These are phyloP conservation scores for Neostethus bicornis DNA, from an alignment of 2,797 vertebrate genomes.

Conservation along the genomic window DNA sequence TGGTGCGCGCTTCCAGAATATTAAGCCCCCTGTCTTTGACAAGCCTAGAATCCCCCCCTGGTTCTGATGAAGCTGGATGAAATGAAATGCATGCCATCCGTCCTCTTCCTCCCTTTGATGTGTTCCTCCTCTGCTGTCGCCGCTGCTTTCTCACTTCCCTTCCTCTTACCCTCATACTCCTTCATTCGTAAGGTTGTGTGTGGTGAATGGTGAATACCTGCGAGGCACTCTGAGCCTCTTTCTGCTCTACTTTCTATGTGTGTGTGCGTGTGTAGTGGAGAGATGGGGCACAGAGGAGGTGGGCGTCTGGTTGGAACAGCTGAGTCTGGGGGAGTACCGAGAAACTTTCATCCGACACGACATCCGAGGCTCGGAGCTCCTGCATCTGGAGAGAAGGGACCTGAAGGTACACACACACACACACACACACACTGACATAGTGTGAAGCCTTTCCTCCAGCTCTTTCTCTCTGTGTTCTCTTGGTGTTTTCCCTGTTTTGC, in stretches of 20 bases:
- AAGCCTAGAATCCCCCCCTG: conserved; percentile 61
- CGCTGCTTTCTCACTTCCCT: conserved; percentile 72
- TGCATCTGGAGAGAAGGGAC: conserved; percentile 99
- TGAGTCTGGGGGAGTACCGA: conserved; percentile 99
- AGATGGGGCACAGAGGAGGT: conserved; percentile 99
- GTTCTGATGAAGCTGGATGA: conserved; percentile 41
- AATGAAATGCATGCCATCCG: conserved; percentile 78
- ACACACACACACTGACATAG: conserved; percentile 56
- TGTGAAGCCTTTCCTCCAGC: conserved; percentile 36
- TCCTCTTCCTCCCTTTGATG: conserved; percentile 67
- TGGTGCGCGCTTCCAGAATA: too few relatives aligned
- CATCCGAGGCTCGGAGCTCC: conserved; percentile 98
- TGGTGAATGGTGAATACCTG: conserved; percentile 25
- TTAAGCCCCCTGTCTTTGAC: too few relatives aligned
- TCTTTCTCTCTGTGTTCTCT: conserved; percentile 44
- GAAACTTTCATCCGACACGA: conserved; percentile 98
- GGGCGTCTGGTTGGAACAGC: conserved; percentile 98
- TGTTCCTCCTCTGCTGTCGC: conserved; percentile 81
- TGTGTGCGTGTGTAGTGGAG: conserved; percentile 90
- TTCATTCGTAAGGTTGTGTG: conserved; percentile 46
- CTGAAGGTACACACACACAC: conserved; percentile 89
- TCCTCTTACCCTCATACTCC: conserved; percentile 38
- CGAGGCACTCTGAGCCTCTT: conserved; percentile 70
- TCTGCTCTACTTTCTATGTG: conserved; percentile 71
- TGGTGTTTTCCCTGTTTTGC: conserved; percentile 65